Base-by-base conservation (phyloP, 1,140 invertebrate species). In the Anastrepha obliqua region DNA sequence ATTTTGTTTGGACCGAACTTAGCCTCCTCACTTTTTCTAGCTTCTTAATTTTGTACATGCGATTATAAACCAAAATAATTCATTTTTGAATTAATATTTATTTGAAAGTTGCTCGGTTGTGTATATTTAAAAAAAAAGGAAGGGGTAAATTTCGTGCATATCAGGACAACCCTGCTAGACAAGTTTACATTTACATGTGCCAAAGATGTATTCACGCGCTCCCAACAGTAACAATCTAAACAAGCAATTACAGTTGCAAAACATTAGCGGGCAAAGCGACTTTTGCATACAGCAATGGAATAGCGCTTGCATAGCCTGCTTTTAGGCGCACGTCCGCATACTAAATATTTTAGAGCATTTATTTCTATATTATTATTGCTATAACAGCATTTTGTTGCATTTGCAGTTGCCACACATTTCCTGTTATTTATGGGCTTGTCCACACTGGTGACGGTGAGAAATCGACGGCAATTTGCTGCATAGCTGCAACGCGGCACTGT, bases 281-380 rank as follows among this genome's bases (percentile, higher is more conserved):
- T 47, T 29, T 44, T n/a, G 67, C 13, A 55, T 55, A n/a, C 5
- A 15, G 74, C 74, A 81, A 55, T 29, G 55, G 47, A 81, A 58
- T 51, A 29, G 1, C 47, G 47, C 9, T 20, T 55, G 8, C 47
- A 81, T 81, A 81, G 47, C 47, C 47, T 51, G 47, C 74, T 58
- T 81, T 81, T 81, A 55, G 47, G 74, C 74, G 47, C 47, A 20
- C 15, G n/a, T 20, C 17, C 74, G 42, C 51, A 70, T 70, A 11
- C 62, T 20, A 64, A 29, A 29, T 55, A 55, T 20, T 51, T 55
- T 55, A 55, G 47, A 81, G 17, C 74, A 81, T 81, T 81, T 81
- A 81, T 81, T 81, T 15, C n/a, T 20, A 81, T 55, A 81, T 81
- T 81, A 74, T 74, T 74, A 74, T 74, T 74, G 70, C 70, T 47